Evolutionary conservation across 2,797 vertebrate species (phyloP), one percentile per base, ranked within the genome.

Genomic region (Chelon labrosus): DNA sequence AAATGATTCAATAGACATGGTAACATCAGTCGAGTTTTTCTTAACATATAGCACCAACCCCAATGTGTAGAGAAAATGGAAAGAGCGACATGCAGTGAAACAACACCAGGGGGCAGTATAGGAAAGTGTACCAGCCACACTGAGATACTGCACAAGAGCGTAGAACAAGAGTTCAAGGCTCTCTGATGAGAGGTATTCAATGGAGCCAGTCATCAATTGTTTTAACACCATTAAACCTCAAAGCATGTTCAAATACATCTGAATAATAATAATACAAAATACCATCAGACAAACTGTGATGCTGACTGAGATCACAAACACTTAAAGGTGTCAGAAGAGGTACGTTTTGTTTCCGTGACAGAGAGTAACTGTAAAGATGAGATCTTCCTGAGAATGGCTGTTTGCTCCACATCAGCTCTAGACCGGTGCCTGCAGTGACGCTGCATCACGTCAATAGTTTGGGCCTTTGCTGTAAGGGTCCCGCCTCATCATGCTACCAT

Each of bases 401-500:
- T 88, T 89, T 88, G 80, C 81, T 88, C 85, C 82, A 75, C 82
- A 84, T 88, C 87, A 91, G 82, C 85, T 89, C 76, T 57, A 75
- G 77, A 85, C 84, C 75, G 72, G 70, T 85, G 85, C 79, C 83
- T 85, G 81, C 89, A 88, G 69, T 82, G 82, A 87, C 52, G 74
- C 72, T 73, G 70, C 62, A 22, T 54, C 77, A 59, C 60, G 37
- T 93, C 95, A 99, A 95, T 98, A 99, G 91, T 96, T 97, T 86
- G 97, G 97, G 87, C 97, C 97, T 95, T 99, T 99, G 91, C 95
- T 96, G 89, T 97, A 99, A 62, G 96, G 93, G 93, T 97, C 95
- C 92, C 95, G 95, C 82, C 97, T 94, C 82, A 96, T 95, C 91
- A 97, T 94, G 60, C 94, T 93, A 80, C 95, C 93, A 58, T 99